Percentiles rank a stretch among this genome's conserved stretches.
Conservation (phyloP, 1,140 invertebrate genomes). For the Bombus vancouverensis region DNA sequence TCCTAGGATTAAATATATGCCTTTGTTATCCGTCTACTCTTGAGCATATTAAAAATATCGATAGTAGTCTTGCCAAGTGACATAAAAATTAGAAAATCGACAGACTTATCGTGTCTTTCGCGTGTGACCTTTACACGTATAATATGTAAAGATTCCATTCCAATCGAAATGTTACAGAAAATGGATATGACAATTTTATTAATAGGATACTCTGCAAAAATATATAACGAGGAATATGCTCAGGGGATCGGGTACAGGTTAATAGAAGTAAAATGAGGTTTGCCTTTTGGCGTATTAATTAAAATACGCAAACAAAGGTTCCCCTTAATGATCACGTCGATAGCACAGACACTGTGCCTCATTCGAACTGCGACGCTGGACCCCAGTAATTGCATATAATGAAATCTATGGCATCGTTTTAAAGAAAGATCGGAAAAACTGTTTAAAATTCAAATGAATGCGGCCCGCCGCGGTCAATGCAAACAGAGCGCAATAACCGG, state of each 20-base stretch:
- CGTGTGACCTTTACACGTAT: too few relatives aligned
- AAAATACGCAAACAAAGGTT: constrained; percentile 23
- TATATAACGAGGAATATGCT: background rate
- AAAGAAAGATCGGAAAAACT: constrained; percentile 6
- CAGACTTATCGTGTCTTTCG: too few relatives aligned
- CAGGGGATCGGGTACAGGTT: background rate
- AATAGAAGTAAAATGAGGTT: background rate
- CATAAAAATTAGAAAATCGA: too few relatives aligned
- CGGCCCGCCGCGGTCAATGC: background rate
- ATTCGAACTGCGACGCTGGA: background rate
- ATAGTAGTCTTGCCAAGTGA: too few relatives aligned
- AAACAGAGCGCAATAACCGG: constrained; percentile 27
- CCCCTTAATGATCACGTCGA: background rate
- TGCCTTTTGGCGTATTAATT: constrained; percentile 18
- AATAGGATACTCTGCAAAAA: background rate
- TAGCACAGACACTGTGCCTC: background rate
- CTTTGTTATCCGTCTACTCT: too few relatives aligned
- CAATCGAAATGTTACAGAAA: background rate
- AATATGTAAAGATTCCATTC: too few relatives aligned
- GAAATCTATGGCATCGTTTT: constrained; percentile 30
- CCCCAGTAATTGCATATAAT: constrained; percentile 14
- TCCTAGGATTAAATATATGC: too few relatives aligned
- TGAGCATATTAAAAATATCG: too few relatives aligned
- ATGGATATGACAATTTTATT: background rate
- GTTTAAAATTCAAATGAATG: constrained; percentile 53